Base-by-base conservation (phyloP, 2,113 vertebrate genomes). In the Australoheros scitulus region DNA sequence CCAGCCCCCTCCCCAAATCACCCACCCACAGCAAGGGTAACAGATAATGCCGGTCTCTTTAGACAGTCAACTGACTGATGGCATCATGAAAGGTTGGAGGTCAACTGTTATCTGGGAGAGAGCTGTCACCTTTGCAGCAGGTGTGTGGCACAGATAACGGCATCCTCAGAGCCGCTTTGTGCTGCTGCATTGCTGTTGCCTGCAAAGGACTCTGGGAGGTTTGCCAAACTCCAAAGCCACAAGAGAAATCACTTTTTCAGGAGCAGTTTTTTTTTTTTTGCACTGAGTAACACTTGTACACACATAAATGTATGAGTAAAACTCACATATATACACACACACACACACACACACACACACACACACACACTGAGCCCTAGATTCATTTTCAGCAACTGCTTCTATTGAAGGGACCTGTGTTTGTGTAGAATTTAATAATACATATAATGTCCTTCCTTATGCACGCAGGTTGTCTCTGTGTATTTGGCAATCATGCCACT, bases 201-300 rank as follows among this genome's bases (percentile, higher is more conserved):
- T 84, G 84, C 89, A 89, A 89, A 88, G 92, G 85, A 92, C 92
- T 94, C 93, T 94, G 95, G 95, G 94, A 95, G 70, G 72, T 68
- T 76, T 76, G 94, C 93, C 92, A 95, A 91, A 91, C 77, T 84
- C 63, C 57, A 41, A 68, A 81, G 29, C 88, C 89, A 85, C 86
- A 86, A 84, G 90, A 90, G 83, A 83, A 95, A 91, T 92, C 81
- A 80, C 80, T 88, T 88, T 93, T 83, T 75, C 81, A 76, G 79
- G 80, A 87, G 41, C 77, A 65, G 22, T 17, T 57, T 80, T 74
- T 85, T 50, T 61, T 79, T 74, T 86, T 84, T 81, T 76, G 34
- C 78, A 76, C 24, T 34, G 6, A 36, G 59, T 65, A 79, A 65
- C 65, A 83, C 59, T 55, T 50, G 47, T 47, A 81, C 32, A 81